phyloP scores from a whole-genome alignment of 2,113 vertebrate genomes.

The Pomatorhinus ruficollis region DNA sequence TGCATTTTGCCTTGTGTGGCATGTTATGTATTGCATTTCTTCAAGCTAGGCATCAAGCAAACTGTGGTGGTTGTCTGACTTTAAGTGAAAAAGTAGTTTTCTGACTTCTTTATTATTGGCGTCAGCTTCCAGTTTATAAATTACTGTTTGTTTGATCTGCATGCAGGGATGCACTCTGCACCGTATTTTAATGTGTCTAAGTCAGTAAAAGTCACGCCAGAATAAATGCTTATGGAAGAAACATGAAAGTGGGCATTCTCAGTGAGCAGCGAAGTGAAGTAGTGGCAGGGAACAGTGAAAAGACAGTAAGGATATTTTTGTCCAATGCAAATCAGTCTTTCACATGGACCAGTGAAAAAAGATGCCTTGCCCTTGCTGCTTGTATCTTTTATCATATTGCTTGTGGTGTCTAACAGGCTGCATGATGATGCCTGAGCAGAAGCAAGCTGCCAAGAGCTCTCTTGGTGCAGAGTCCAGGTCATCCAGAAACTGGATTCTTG shows the following conservation, averaged over 20 bases:
- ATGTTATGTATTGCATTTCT: neutral
- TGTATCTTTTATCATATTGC: fast-evolving
- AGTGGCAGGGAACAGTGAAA: neutral
- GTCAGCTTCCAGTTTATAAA: neutral
- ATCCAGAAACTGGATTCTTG: neutral
- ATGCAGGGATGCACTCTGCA: neutral
- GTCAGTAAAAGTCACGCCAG: neutral
- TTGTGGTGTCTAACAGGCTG: neutral
- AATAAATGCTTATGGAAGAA: neutral
- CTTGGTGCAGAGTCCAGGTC: neutral
- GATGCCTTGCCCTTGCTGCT: neutral
- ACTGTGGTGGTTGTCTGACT: neutral
- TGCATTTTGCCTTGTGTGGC: neutral
- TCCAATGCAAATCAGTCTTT: neutral
- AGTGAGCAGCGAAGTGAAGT: neutral
- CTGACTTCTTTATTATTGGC: neutral
- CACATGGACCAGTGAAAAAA: neutral
- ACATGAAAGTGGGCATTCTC: neutral
- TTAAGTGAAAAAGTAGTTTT: neutral
- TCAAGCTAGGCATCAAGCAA: neutral
- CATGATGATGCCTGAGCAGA: neutral
- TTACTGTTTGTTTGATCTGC: neutral
- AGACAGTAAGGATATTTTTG: neutral
- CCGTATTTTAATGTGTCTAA: neutral
- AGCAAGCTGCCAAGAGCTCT: neutral